Percentiles rank a stretch among this genome's conserved stretches.
phyloP scores from a whole-genome alignment of 2,113 vertebrate genomes.

The Galbula dea region DNA sequence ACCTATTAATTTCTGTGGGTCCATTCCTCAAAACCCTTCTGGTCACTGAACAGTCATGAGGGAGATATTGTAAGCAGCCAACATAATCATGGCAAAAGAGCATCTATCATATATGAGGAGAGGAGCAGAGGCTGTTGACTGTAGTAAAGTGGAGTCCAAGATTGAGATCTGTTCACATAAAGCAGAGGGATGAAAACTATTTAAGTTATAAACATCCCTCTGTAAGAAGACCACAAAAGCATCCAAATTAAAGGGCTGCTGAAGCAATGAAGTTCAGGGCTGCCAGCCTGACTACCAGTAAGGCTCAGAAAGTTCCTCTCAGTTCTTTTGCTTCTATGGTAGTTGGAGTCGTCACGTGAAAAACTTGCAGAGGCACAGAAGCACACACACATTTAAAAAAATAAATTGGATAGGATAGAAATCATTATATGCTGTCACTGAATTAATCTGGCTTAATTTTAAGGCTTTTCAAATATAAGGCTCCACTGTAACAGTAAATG shows the following conservation, averaged over 20 bases:
- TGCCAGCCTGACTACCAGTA: not conserved
- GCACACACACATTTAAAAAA: not conserved
- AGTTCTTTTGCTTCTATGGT: not conserved
- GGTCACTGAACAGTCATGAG: not conserved
- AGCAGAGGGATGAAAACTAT: not conserved
- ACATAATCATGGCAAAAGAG: not conserved
- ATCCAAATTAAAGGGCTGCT: not conserved
- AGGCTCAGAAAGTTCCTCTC: not conserved
- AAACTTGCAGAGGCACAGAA: not conserved
- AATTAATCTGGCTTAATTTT: not conserved
- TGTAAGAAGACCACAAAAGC: not conserved
- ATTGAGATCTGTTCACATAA: not conserved
- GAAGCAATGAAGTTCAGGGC: not conserved
- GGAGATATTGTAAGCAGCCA: not conserved
- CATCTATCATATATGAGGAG: fast-evolving
- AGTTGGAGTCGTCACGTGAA: not conserved
- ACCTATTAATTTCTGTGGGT: not conserved
- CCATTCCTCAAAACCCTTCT: not conserved
- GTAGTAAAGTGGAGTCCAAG: not conserved
- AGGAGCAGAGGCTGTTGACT: not conserved
- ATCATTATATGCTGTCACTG: not conserved
- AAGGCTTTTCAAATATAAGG: not conserved
- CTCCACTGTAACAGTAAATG: not conserved
- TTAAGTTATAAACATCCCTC: not conserved
- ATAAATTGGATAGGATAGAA: not conserved